Evolutionary conservation across 2,797 vertebrate genomes (phyloP).

Genomic region (Gallinago stenura): DNA sequence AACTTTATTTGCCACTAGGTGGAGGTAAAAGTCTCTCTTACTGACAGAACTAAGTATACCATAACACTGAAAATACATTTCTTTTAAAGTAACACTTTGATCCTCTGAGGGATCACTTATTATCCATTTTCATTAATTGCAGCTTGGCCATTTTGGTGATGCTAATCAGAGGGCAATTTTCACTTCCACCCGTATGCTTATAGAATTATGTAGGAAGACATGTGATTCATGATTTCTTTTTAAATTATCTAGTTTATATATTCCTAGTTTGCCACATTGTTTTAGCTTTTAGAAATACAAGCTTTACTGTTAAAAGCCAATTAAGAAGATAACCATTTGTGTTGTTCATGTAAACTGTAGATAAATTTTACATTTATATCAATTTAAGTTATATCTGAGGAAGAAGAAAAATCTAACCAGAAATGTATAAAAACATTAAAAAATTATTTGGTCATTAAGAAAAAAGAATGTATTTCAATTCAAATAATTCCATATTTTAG

Average conservation of each 20-base stretch:
- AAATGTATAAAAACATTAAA: not conserved
- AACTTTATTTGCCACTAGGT: constrained; percentile 8
- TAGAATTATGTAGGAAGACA: not conserved
- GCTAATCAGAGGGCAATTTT: not conserved
- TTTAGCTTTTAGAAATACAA: not conserved
- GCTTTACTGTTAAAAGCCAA: not conserved
- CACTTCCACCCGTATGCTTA: not conserved
- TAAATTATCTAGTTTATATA: not conserved
- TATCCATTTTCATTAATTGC: not conserved
- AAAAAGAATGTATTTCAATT: not conserved
- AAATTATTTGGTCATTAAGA: not conserved
- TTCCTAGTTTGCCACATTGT: not conserved
- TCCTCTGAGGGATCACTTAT: not conserved
- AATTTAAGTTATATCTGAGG: not conserved
- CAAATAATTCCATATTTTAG: not conserved
- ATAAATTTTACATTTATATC: not conserved
- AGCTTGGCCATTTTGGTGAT: not conserved
- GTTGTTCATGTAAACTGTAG: not conserved
- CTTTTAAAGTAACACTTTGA: not conserved
- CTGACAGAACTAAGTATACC: not conserved
- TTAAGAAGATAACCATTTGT: not conserved
- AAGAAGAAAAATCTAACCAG: not conserved
- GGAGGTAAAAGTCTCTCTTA: constrained; percentile 12
- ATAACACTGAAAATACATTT: not conserved
- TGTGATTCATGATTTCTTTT: not conserved